Evolutionary conservation across 2,888 invertebrate genomes (phyloP).

Genomic region (Epsilonema sp.): DNA sequence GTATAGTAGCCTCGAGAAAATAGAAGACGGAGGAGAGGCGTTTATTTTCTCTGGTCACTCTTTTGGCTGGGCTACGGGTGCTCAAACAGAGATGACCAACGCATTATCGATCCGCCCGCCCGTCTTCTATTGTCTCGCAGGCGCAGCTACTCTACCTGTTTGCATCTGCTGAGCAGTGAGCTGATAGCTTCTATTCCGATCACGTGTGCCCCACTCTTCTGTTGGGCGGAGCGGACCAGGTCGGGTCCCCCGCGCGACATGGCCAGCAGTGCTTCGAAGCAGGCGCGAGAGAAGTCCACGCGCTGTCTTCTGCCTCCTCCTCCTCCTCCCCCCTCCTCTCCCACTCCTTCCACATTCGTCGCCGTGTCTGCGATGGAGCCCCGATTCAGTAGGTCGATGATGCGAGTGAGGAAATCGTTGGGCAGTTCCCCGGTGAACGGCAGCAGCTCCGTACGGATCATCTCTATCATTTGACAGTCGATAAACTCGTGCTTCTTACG

Average conservation of each 20-base stretch:
- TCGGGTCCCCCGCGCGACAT: slow-evolving; percentile 13
- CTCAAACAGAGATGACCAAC: no score
- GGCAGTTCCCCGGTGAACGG: slow-evolving; percentile 58
- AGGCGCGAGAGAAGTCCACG: slow-evolving; percentile 27
- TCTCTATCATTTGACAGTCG: slow-evolving; percentile 45
- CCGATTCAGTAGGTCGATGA: slow-evolving; percentile 60
- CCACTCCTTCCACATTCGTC: no score
- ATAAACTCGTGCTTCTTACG: slow-evolving; percentile 21
- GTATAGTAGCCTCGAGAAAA: no score
- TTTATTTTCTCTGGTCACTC: no score
- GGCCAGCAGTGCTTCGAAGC: slow-evolving; percentile 26
- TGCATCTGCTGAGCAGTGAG: not conserved
- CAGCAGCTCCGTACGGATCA: slow-evolving; percentile 56
- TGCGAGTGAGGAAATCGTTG: slow-evolving; percentile 56
- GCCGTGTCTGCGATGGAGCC: slow-evolving; percentile 66
- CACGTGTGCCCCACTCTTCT: not conserved
- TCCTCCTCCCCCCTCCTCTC: no score
- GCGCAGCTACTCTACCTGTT: no score
- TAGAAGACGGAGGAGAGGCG: no score
- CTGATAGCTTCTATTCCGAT: no score
- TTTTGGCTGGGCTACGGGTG: no score
- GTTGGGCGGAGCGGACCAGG: not conserved
- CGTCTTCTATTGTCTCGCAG: no score
- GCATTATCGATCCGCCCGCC: no score
- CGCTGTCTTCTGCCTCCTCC: slow-evolving; percentile 18